Base-by-base conservation (phyloP, 2,797 vertebrate genomes). In the Danio albolineatus region DNA sequence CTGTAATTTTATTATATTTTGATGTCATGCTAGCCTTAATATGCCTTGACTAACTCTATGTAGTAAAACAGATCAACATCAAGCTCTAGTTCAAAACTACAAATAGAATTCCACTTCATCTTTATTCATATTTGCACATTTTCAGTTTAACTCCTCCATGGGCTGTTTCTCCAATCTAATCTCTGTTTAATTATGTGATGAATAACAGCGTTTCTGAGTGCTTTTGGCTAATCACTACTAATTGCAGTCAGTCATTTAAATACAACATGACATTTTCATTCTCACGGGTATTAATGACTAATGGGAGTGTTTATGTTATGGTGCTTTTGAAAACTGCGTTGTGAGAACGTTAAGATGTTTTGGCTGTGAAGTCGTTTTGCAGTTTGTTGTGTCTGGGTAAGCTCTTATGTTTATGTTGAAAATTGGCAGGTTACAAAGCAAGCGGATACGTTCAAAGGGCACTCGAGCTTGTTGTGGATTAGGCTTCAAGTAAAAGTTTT, bases 371-470 rank as follows among this genome's bases (percentile, higher is more conserved):
- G n/a, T 48, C 28, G 74, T 53, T 56, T 19, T 21, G 49, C 60
- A 65, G 38, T 71, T 81, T 83, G 76, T 83, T 86, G 46, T 74
- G 60, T 80, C 78, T 87, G 73, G 0, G 73, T 36, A 4, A 10
- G 19, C 6, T 16, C 6, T 54, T 17, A 56, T 61, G n/a, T 8
- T 56, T 70, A 77, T 57, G 39, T 61, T 61, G 0, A 74, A 62
- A 36, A 13, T 53, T 38, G 10, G 19, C 60, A 5, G 43, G 79
- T 70, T 79, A 48, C n/a, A 38, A 57, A 6, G 44, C 10, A 57
- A 54, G 36, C 4, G 0, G 67, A 66, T 39, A 57, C n/a, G 36
- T 36, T 76, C 57, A 57, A 44, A 82, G 14, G 38, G 14, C 48
- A 62, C 12, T 10, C 53, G 14, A 4, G 0, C 12, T 21, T 69